phyloP scores from a whole-genome alignment of 2,113 vertebrate species.

The Colistium nudipinnis region DNA sequence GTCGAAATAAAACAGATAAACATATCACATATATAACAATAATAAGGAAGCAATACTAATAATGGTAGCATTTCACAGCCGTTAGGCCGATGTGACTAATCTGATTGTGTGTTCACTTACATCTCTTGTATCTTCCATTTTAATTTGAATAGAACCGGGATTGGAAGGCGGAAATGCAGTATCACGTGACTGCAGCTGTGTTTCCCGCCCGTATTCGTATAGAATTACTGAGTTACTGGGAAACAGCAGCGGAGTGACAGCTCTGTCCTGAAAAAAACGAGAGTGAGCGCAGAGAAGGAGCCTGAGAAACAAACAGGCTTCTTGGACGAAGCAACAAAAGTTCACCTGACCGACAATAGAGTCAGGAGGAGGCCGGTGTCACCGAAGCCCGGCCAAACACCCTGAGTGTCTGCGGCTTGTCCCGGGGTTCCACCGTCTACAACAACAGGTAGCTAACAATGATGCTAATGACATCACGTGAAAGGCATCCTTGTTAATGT shows the following conservation, averaged over 20 bases:
- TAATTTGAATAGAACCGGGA: not conserved
- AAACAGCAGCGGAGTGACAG: conserved; percentile 48
- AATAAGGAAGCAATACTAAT: no score
- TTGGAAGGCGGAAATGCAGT: conserved; percentile 6
- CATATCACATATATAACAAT: no score
- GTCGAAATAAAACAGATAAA: no score
- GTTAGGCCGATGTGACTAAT: no score
- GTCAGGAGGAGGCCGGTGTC: no score
- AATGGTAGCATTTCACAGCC: no score
- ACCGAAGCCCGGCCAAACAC: no score
- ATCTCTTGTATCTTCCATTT: no score
- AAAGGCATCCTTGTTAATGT: not conserved
- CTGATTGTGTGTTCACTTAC: no score
- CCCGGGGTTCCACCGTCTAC: conserved; percentile 32
- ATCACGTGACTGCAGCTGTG: conserved; percentile 30
- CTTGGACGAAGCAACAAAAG: not conserved
- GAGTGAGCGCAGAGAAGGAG: not conserved
- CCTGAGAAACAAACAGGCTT: not conserved
- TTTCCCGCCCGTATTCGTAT: conserved; percentile 64
- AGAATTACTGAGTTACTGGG: conserved; percentile 18
- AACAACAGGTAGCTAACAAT: conserved; percentile 55
- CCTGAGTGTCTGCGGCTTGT: conserved; percentile 15
- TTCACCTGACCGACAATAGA: not conserved
- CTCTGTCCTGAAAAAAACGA: not conserved
- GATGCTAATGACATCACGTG: not conserved